Base-by-base conservation (phyloP, 2,797 vertebrate genomes). In the Gastrophryne carolinensis region DNA sequence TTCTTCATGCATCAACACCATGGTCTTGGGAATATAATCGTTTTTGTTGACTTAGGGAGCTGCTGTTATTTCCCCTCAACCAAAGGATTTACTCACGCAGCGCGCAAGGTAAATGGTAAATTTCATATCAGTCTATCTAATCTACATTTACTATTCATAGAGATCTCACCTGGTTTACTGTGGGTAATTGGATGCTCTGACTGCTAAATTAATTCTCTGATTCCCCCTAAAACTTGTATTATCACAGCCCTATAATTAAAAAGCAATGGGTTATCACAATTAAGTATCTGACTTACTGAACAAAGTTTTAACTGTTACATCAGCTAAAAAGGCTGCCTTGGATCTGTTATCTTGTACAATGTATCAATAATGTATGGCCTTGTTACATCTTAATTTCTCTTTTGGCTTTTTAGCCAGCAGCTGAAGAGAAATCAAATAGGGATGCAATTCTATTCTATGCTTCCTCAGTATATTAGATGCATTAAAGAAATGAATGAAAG, bases 61-160 rank as follows among this genome's bases (percentile, higher is more conserved):
- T 34, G 39, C 37, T 67, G 65, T 76, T 69, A 76, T 76, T 76
- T 76, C 47, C 65, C 21, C 41, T 53, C 73, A 41, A 26, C 64
- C 41, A 54, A 57, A 60, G 73, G 63, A 75, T 75, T 75, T 68
- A 68, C 64, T 35, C 54, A 68, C 54, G 52, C 47, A 34, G 54
- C 23, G 32, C 37, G 35, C 56, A 61, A 37, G 57, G 63, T 47
- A 68, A 56, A 62, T 34, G 56, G 58, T 76, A 70, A 69, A 76
- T 76, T 76, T 76, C 73, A 76, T 56, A 69, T 76, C 58, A 34
- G 47, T 54, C 65, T 57, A 70, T 76, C 65, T 70, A 76, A 76
- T 76, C 73, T 76, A 76, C 73, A 76, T 76, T 76, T 76, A 69
- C 66, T 76, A 76, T 70, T 76, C 73, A 76, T 76, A 76, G 65